Conservation (phyloP, 2,888 invertebrate genomes). For the Agapostemon virescens region DNA sequence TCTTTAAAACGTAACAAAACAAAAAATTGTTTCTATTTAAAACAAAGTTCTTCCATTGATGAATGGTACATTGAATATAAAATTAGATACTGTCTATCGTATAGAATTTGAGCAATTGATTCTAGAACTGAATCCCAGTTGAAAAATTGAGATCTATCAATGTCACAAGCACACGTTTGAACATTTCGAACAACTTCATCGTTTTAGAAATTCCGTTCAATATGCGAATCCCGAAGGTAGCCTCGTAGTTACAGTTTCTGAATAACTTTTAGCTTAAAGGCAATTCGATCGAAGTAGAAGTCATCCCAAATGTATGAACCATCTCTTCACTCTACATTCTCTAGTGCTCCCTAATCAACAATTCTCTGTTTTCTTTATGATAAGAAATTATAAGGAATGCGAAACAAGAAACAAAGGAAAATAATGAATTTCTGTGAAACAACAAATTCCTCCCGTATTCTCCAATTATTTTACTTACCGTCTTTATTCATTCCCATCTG, state of each 20-base stretch:
- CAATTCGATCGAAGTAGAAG: constrained; percentile 8
- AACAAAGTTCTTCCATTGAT: constrained; percentile 27
- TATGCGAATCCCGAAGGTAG: not conserved
- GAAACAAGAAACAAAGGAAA: constrained; percentile 3
- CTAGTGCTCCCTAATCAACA: not conserved
- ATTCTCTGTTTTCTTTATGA: not conserved
- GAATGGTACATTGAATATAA: constrained; percentile 24
- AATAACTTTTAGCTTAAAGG: not conserved
- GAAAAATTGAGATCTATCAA: constrained; percentile 16
- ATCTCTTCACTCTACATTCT: constrained; percentile 1
- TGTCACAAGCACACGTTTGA: constrained; percentile 13
- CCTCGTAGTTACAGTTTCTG: not conserved
- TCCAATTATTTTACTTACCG: constrained; percentile 86
- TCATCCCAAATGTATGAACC: constrained; percentile 29
- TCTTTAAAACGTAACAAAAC: constrained; percentile 56
- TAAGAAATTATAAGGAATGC: constrained; percentile 3
- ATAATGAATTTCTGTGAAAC: constrained; percentile 11
- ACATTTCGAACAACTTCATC: constrained; percentile 41
- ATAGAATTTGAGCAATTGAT: constrained; percentile 11
- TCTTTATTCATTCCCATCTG: constrained; percentile 99
- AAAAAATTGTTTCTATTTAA: constrained; percentile 50
- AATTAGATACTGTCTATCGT: not conserved
- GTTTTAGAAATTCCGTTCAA: not conserved
- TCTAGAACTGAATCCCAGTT: constrained; percentile 9
- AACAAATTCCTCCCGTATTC: constrained; percentile 8